These are phyloP conservation scores for Zaprionus camerounensis DNA, from an alignment of 1,140 invertebrate species.

Conservation along the genomic window DNA sequence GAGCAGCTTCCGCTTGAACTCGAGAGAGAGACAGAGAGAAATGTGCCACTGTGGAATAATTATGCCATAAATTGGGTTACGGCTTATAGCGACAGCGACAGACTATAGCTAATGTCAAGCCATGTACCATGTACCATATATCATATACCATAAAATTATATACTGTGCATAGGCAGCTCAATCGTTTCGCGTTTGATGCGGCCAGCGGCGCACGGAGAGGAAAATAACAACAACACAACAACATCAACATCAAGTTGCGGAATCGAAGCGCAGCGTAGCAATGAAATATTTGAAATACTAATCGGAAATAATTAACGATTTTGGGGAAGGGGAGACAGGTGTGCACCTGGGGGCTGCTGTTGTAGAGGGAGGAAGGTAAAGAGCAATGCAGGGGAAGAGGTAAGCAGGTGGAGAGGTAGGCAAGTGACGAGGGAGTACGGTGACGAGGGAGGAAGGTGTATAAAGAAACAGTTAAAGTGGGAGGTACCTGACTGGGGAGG, in stretches of 20 bases:
- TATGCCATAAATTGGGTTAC: slow-evolving; percentile 64
- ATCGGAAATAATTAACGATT: slow-evolving; percentile 41
- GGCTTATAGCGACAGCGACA: not conserved
- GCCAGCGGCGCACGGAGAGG: slow-evolving; percentile 1
- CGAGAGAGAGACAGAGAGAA: slow-evolving; percentile 8
- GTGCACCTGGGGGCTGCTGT: too few relatives aligned
- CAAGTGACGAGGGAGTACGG: too few relatives aligned
- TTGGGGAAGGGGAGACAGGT: not conserved
- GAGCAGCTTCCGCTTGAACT: slow-evolving; percentile 70
- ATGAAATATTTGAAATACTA: slow-evolving; percentile 43
- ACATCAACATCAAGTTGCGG: slow-evolving; percentile 42
- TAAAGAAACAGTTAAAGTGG: too few relatives aligned
- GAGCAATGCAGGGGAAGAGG: not conserved
- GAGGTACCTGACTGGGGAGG: too few relatives aligned
- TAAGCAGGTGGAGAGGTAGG: too few relatives aligned
- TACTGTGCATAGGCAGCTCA: slow-evolving; percentile 15
- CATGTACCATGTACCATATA: slow-evolving; percentile 16
- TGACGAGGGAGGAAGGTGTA: too few relatives aligned
- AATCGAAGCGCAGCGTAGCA: slow-evolving; percentile 41
- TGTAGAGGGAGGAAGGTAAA: not conserved
- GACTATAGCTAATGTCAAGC: slow-evolving; percentile 20
- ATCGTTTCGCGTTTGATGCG: slow-evolving; percentile 18
- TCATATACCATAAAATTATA: slow-evolving; percentile 1
- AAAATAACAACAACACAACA: slow-evolving; percentile 20
- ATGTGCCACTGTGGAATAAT: slow-evolving; percentile 55